A percentile compares a stretch with the other conserved stretches of the same genome.
Conservation (phyloP, 2,888 invertebrate species). For the Brenthis daphne region DNA sequence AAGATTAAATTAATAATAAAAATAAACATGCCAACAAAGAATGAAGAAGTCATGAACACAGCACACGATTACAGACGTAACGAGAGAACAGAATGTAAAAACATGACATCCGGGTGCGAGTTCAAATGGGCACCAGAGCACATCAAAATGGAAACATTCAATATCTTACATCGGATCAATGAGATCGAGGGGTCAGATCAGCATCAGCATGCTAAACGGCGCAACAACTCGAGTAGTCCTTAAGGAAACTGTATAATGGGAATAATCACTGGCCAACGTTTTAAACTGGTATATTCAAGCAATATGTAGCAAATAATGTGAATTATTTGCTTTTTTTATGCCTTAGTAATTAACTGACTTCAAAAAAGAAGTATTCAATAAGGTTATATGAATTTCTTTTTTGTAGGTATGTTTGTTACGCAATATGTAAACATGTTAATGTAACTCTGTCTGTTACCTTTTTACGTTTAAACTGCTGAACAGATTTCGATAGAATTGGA, state of each 20-base stretch:
- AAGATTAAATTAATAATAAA: constrained; percentile 55
- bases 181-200: constrained; percentile 62
- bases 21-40: constrained; percentile 30
- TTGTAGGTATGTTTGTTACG: too few species aligned
- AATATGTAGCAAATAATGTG: too few species aligned
- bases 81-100: constrained; percentile 68
- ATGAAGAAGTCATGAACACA: constrained; percentile 56
- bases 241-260: constrained; percentile 12
- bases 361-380: too few species aligned
- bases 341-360: too few species aligned
- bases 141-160: constrained; percentile 73
- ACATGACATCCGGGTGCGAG: constrained; percentile 78
- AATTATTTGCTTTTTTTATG: too few species aligned
- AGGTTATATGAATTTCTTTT: too few species aligned
- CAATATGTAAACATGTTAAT: too few species aligned
- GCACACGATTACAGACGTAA: constrained; percentile 55
- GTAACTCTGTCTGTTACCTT: too few species aligned
- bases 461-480: too few species aligned
- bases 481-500: too few species aligned
- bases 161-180: constrained; percentile 73
- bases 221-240: constrained; percentile 49
- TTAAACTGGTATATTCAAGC: not conserved
- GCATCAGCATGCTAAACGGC: constrained; percentile 70
- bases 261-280: constrained; percentile 4
- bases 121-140: constrained; percentile 67